Evolutionary conservation across 2,888 invertebrate genomes (phyloP).

Genomic region (Sicus ferrugineus): DNA sequence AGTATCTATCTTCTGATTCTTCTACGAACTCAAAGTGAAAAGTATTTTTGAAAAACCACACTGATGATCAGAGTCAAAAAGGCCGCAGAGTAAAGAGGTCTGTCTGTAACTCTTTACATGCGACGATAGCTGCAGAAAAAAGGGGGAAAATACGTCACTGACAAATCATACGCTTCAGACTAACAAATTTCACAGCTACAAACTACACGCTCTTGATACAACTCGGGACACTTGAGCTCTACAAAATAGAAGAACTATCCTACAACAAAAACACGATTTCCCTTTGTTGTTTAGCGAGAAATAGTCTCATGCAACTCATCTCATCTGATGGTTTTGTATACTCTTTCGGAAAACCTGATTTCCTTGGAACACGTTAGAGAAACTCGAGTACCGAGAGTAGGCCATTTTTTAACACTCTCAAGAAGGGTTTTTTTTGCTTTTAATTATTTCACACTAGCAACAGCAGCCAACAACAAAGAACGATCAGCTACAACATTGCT

Average conservation of each 20-base stretch:
- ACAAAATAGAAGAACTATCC: neutral
- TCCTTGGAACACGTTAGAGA: slow-evolving; percentile 10
- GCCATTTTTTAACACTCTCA: slow-evolving; percentile 43
- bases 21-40: neutral
- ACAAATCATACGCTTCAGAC: slow-evolving; percentile 2
- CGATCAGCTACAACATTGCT: neutral
- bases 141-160: neutral
- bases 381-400: slow-evolving; percentile 36
- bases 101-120: slow-evolving; percentile 4
- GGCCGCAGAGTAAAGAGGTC: neutral
- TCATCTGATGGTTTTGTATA: neutral
- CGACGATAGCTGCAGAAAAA: neutral
- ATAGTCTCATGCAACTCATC: neutral
- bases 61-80: neutral
- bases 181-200: neutral
- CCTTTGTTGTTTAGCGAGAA: too few relatives aligned
- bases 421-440: slow-evolving; percentile 4
- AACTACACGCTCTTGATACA: neutral
- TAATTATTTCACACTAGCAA: slow-evolving; percentile 30
- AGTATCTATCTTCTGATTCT: neutral
- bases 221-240: neutral
- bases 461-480: slow-evolving; percentile 2
- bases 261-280: neutral
- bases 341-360: neutral
- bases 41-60: neutral